Conservation (phyloP, 2,113 vertebrate genomes). For the Phalacrocorax brasilianus region DNA sequence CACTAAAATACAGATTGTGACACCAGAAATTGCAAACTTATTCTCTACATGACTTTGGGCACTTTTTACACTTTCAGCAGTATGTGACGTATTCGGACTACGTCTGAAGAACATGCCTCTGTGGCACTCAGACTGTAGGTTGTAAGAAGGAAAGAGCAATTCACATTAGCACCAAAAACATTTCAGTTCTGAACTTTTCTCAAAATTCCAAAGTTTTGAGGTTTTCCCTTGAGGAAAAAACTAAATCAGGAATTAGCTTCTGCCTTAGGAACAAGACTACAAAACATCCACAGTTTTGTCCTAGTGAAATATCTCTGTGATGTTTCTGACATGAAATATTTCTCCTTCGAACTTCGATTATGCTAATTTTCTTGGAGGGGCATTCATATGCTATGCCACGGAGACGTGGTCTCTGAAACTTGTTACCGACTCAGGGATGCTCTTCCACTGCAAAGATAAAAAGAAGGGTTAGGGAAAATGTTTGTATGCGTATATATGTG, state of each 20-base stretch:
- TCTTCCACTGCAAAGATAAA: not conserved
- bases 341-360: not conserved
- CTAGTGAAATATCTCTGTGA: not conserved
- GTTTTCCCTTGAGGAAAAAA: not conserved
- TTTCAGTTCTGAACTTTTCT: not conserved
- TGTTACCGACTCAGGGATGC: not conserved
- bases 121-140: not conserved
- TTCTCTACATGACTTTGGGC: not conserved
- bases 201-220: not conserved
- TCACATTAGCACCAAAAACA: not conserved
- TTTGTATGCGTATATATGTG: not conserved
- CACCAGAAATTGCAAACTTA: not conserved
- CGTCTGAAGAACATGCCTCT: not conserved
- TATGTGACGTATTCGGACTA: not conserved
- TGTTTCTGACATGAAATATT: not conserved
- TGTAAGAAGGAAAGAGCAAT: not conserved
- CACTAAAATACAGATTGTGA: too few species aligned
- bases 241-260: not conserved
- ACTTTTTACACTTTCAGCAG: not conserved
- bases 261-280: not conserved
- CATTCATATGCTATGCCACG: not conserved
- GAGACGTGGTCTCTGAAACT: not conserved
- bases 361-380: not conserved
- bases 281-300: not conserved
- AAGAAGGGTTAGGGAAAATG: not conserved